These are phyloP conservation scores for Opisthocomus hoazin DNA, from an alignment of 2,113 vertebrate genomes.

Conservation along the genomic window DNA sequence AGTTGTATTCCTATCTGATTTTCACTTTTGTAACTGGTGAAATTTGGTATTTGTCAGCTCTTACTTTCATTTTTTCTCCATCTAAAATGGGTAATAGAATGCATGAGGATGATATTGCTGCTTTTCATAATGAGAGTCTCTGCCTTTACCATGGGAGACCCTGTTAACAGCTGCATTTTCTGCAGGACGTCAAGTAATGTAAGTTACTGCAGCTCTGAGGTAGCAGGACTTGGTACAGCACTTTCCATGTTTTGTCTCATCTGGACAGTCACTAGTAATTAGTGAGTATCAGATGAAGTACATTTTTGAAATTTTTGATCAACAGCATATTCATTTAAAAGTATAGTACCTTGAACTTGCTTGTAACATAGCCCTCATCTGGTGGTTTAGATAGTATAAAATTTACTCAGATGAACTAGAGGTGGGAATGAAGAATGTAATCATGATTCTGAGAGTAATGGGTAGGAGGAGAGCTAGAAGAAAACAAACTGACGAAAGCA, in stretches of 20 bases:
- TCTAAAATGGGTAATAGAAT: neutral
- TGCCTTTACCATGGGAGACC: neutral
- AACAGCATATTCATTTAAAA: neutral
- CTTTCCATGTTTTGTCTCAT: neutral
- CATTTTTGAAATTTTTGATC: neutral
- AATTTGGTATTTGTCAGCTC: neutral
- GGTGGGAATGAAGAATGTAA: neutral
- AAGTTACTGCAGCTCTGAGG: neutral
- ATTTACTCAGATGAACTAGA: neutral
- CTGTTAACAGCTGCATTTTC: neutral
- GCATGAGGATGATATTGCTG: neutral
- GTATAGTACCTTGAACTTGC: neutral
- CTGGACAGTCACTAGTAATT: neutral
- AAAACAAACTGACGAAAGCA: neutral
- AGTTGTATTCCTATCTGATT: neutral
- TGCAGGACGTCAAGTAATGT: neutral
- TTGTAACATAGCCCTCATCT: neutral
- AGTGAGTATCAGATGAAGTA: neutral
- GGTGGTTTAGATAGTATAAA: neutral
- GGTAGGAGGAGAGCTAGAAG: neutral
- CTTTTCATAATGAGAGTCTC: neutral
- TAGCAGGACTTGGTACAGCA: neutral
- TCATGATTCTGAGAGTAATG: neutral
- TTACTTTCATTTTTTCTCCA: neutral
- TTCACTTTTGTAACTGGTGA: neutral